phyloP scores from a whole-genome alignment of 1,140 invertebrate species.

The Zaprionus davidi region DNA sequence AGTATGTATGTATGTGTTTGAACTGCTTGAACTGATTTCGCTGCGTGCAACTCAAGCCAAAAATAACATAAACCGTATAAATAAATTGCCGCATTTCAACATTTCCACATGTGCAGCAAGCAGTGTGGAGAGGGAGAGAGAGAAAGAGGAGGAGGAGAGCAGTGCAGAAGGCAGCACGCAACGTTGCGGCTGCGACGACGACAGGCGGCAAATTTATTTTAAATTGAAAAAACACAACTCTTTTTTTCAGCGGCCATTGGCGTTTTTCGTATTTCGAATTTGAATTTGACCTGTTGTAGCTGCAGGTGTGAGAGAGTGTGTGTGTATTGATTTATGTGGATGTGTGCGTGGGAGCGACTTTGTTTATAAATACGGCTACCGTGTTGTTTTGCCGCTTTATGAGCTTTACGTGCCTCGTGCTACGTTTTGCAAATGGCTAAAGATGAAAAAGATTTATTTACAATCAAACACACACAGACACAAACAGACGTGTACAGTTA shows the following conservation, averaged over 20 bases:
- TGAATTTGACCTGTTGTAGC: slow-evolving; percentile 35
- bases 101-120: slow-evolving; percentile 50
- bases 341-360: slow-evolving; percentile 39
- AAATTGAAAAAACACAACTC: slow-evolving; percentile 29
- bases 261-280: slow-evolving; percentile 10
- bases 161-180: slow-evolving; percentile 22
- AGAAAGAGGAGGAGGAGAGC: not conserved
- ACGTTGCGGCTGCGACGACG: slow-evolving; percentile 32
- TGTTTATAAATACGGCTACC: slow-evolving; percentile 58
- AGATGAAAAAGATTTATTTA: slow-evolving; percentile 76
- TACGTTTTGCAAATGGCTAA: slow-evolving; percentile 41
- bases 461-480: slow-evolving; percentile 40
- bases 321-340: slow-evolving; percentile 8
- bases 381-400: slow-evolving; percentile 50
- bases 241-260: slow-evolving; percentile 22
- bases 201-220: slow-evolving; percentile 47
- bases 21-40: slow-evolving; percentile 44
- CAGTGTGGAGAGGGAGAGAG: not conserved
- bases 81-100: slow-evolving; percentile 52
- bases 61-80: slow-evolving; percentile 53
- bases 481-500: slow-evolving; percentile 30
- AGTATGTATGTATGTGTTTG: not conserved
- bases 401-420: slow-evolving; percentile 53
- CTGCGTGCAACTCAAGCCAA: slow-evolving; percentile 47
- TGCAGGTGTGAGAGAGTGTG: not conserved